Percentiles rank a stretch among this genome's conserved stretches.
phyloP scores from a whole-genome alignment of 1,140 invertebrate species.

The Pseudomyrmex dendroicus region DNA sequence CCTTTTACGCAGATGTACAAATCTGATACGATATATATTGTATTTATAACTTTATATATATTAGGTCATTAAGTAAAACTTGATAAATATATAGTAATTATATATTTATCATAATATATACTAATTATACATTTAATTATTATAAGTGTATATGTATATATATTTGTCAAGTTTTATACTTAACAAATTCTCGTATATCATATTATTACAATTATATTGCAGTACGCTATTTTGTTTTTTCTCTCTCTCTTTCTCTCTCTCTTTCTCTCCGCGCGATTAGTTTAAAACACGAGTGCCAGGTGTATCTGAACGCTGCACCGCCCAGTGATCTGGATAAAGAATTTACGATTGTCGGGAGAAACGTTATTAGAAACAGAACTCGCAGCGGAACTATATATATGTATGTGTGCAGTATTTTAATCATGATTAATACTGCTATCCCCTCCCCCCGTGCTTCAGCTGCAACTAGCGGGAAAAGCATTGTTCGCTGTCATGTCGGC shows the following conservation, averaged over 20 bases:
- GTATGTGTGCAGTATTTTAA: constrained; percentile 40
- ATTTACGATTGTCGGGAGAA: constrained; percentile 30
- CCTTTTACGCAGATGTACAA: background rate
- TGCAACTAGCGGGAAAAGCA: constrained; percentile 21
- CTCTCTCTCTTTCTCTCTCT: too few relatives aligned
- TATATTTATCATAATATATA: too few relatives aligned
- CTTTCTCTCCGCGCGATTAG: too few relatives aligned
- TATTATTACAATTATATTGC: background rate
- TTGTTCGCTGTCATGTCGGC: constrained; percentile 9
- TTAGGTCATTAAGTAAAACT: background rate
- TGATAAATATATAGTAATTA: too few relatives aligned
- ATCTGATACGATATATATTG: background rate
- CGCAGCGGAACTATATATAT: constrained; percentile 1
- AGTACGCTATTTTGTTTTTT: background rate
- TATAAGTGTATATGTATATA: background rate
- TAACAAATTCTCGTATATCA: too few relatives aligned
- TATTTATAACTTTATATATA: constrained; percentile 1
- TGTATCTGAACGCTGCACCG: background rate
- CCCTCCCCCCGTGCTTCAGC: background rate
- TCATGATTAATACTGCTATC: constrained; percentile 57
- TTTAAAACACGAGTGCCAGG: constrained; percentile 3
- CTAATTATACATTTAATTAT: too few relatives aligned
- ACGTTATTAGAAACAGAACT: constrained; percentile 20
- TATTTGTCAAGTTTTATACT: background rate
- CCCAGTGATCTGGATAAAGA: constrained; percentile 29